Base-by-base conservation (phyloP, 2,113 vertebrate species). In the Uria lomvia region DNA sequence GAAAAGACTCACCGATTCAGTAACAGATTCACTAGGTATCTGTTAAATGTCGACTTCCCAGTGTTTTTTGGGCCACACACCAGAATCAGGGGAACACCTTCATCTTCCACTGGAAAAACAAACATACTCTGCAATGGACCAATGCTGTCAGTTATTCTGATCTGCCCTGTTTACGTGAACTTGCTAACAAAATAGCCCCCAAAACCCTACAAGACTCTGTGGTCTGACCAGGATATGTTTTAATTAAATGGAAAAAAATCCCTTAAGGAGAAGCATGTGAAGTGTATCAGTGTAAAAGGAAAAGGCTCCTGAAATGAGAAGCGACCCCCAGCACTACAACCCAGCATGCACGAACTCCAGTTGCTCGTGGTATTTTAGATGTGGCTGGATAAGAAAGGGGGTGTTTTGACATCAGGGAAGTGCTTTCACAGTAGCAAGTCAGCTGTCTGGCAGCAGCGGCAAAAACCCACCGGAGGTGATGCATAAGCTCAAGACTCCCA, bases 31-130 rank as follows among this genome's bases (percentile, higher is more conserved):
- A 99, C 98, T 38, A 99, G 98, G 86, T 98, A 98, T 63, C 99
- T 98, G 93, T 97, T 99, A 66, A 99, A 99, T 0, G 99, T 99
- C 0, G 99, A 99, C 87, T 99, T 99, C 18, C 99, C 99, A 6
- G 98, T 97, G 42, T 98, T 99, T 96, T 99, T 99, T 4, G 97
- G 86, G 7, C 99, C 99, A 71, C 98, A 99, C 1, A 99, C 98
- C 5, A 99, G 97, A 75, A 99, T 96, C 40, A 99, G 66, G 0
- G 99, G 99, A 86, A 98, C 98, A 36, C 98, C 98, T 38, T 99
- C 98, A 29, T 98, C 97, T 73, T 99, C 99, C 26, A 97, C 99
- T 99, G 63, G 7, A 85, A 81, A 91, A 72, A 95, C 34, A 96
- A 76, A 67, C 8, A 26, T 0, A 23, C 4, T 2, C 20, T 65